Base-by-base conservation (phyloP, 1,140 invertebrate species). In the Stenopsyche tienmushanensis region DNA sequence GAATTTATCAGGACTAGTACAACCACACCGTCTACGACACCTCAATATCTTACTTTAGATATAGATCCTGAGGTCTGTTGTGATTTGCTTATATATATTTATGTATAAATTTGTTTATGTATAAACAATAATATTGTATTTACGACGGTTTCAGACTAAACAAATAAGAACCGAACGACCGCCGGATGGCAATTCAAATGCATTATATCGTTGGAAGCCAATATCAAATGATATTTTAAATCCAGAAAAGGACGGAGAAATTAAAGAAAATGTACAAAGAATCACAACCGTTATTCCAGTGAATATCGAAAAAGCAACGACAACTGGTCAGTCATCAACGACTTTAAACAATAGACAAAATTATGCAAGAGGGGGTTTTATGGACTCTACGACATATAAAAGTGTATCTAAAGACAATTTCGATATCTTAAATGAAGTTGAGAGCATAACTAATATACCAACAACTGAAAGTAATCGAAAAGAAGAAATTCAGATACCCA, bases 11-110 rank as follows among this genome's bases (percentile, higher is more conserved):
- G 77, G 73, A 77, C 77, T 67, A 80, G 78, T 71, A 77, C 78
- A 75, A 78, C 75, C 70, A 80, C 76, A 72, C 76, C 77, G 72
- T 80, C 79, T 75, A 73, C 72, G 65, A 76, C 80, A 77, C 78
- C 79, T 72, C 78, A 77, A 78, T 80, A 80, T 78, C 78, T 80
- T 77, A 81, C 79, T 76, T 76, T 81, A 74, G 80, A 81, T 78
- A 81, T 81, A 72, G 80, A 81, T 78, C 80, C 80, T 74, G 80
- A 81, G 77, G 80, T 81, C 79, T 75, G 20, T n/a, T 8, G 3
- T 1, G 41, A 41, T 24, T 63, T 24, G 5, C 13, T 44, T 55
- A 34, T 64, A 21, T 55, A 26, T 13, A 24, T 15, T 50, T 52
- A 10, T 53, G 18, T 5, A 25, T 53, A 41, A 13, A 5, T 62